Conservation (phyloP, 2,888 invertebrate genomes). For the Malthinus flaveolus region DNA sequence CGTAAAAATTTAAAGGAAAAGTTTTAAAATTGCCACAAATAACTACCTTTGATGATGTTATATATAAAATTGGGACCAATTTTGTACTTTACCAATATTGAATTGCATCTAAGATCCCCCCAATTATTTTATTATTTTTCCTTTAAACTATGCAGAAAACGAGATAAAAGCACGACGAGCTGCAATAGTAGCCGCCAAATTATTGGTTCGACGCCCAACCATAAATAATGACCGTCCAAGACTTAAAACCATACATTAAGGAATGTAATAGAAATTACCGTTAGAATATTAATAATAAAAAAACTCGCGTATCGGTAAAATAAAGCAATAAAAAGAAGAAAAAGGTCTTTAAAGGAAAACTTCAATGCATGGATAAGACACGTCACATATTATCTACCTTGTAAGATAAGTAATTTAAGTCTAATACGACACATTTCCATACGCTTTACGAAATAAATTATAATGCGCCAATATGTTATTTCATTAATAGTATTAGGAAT, state of each 20-base stretch:
- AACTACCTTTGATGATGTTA: conserved; percentile 6
- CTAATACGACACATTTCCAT: no score
- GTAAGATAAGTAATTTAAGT: no score
- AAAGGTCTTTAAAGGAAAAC: no score
- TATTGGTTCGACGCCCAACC: conserved; percentile 30
- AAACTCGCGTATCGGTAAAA: no score
- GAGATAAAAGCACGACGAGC: conserved; percentile 16
- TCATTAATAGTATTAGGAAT: no score
- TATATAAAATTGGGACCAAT: conserved; percentile 15
- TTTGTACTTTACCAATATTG: conserved; percentile 19
- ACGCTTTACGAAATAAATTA: no score
- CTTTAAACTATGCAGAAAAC: conserved; percentile 7
- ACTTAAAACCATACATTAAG: conserved; percentile 5
- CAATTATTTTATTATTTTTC: conserved; percentile 14
- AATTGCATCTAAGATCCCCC: conserved; percentile 1
- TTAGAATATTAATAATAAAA: background rate
- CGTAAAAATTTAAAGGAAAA: background rate
- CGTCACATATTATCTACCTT: no score
- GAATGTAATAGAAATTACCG: conserved; percentile 8
- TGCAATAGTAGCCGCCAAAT: conserved; percentile 32
- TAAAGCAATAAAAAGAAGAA: no score
- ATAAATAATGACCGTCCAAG: conserved; percentile 35
- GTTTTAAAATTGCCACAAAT: conserved; percentile 11
- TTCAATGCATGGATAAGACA: no score
- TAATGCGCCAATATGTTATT: no score